Conservation (phyloP, 2,113 vertebrate species). For the Gobio gobio region DNA sequence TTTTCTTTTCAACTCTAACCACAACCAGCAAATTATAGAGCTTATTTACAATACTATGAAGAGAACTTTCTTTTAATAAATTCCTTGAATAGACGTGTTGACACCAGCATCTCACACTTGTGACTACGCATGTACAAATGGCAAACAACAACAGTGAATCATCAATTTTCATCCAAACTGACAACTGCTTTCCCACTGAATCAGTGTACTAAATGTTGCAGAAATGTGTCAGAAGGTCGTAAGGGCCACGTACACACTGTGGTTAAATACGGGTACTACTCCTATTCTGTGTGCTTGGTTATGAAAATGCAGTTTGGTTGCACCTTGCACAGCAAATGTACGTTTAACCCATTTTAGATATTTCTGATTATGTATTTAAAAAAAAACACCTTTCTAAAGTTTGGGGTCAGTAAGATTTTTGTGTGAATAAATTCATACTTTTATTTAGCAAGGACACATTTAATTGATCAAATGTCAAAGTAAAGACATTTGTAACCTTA, state of each 20-base stretch:
- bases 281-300: neutral
- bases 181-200: neutral
- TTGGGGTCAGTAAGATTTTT: neutral
- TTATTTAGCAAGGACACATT: neutral
- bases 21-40: neutral
- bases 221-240: neutral
- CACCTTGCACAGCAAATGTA: neutral
- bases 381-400: neutral
- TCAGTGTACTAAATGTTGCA: neutral
- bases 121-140: neutral
- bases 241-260: neutral
- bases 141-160: slow-evolving; percentile 14
- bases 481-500: neutral
- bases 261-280: neutral
- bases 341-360: neutral
- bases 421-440: neutral
- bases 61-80: slow-evolving; percentile 5
- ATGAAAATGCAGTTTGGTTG: neutral
- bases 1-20: neutral
- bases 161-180: slow-evolving; percentile 4
- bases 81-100: neutral
- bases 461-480: neutral
- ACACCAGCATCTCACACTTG: neutral
- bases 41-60: neutral
- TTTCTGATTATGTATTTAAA: neutral